phyloP scores from a whole-genome alignment of 2,113 vertebrate species.

The Myiozetetes cayanensis region DNA sequence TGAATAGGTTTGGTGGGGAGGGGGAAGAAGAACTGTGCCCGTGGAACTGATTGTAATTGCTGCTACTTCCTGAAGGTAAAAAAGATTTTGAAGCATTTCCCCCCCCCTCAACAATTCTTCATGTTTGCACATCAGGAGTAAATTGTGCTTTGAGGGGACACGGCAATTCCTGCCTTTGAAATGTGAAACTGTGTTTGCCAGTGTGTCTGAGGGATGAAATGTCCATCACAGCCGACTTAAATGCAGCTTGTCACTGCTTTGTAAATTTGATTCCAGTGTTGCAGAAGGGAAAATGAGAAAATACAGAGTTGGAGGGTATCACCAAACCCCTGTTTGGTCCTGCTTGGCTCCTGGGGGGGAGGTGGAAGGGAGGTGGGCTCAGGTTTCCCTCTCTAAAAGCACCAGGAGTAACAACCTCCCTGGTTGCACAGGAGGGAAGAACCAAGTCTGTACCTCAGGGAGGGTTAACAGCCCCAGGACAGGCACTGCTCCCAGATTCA shows the following conservation, averaged over 20 bases:
- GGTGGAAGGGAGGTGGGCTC: rapidly evolving
- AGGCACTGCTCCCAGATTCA: neutral
- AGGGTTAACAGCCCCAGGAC: neutral
- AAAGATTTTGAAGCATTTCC: neutral
- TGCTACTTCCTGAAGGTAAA: neutral
- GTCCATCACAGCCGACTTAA: neutral
- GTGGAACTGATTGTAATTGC: neutral
- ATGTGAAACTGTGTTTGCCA: neutral
- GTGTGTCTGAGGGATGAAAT: neutral
- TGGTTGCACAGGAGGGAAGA: neutral
- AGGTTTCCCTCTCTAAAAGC: neutral
- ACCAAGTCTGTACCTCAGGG: neutral
- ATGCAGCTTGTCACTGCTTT: neutral
- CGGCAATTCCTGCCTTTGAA: neutral
- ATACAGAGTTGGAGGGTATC: neutral
- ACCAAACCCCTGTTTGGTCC: neutral
- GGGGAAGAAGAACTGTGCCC: neutral
- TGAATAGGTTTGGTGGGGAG: neutral
- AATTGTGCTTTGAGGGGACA: neutral
- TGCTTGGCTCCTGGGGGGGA: neutral
- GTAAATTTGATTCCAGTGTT: neutral
- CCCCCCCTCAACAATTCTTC: neutral
- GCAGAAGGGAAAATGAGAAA: neutral
- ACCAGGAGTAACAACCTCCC: rapidly evolving
- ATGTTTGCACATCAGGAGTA: neutral